Conservation (phyloP, 2,797 vertebrate genomes). For the Helostoma temminkii region DNA sequence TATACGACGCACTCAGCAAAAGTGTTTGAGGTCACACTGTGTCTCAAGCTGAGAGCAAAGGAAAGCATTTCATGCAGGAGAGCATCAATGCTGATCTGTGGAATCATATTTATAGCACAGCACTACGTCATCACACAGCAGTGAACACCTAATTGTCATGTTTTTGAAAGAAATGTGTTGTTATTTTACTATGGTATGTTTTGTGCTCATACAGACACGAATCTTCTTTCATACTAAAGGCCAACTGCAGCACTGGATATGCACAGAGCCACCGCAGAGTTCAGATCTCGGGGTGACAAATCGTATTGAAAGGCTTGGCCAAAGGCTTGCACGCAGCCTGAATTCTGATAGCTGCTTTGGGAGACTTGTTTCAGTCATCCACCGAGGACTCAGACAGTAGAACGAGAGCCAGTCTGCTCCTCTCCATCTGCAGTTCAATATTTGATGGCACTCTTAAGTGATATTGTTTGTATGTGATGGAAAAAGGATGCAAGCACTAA, state of each 20-base stretch:
- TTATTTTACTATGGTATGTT: background rate
- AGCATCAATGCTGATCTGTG: conserved; percentile 29
- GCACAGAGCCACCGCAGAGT: conserved; percentile 11
- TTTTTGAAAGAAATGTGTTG: background rate
- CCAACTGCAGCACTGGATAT: conserved; percentile 5
- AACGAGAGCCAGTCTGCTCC: conserved; percentile 49
- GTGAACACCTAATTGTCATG: background rate
- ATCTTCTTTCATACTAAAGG: background rate
- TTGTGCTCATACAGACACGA: background rate
- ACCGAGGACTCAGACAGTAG: conserved; percentile 35
- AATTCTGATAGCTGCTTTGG: conserved; percentile 52
- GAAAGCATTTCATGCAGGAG: conserved; percentile 30
- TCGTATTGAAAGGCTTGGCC: conserved; percentile 31
- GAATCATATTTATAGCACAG: background rate
- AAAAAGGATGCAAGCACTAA: conserved; percentile 49
- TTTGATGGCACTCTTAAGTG: conserved; percentile 73
- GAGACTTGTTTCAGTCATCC: conserved; percentile 39
- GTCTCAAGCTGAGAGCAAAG: conserved; percentile 14
- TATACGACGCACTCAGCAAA: conserved; percentile 21
- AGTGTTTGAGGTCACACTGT: conserved; percentile 6
- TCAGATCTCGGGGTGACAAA: conserved; percentile 22
- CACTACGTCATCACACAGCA: conserved; percentile 8
- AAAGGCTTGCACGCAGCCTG: conserved; percentile 34
- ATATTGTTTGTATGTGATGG: conserved; percentile 75
- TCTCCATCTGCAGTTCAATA: conserved; percentile 69